Evolutionary conservation across 2,797 vertebrate species (phyloP).

Genomic region (Tachyglossus aculeatus): DNA sequence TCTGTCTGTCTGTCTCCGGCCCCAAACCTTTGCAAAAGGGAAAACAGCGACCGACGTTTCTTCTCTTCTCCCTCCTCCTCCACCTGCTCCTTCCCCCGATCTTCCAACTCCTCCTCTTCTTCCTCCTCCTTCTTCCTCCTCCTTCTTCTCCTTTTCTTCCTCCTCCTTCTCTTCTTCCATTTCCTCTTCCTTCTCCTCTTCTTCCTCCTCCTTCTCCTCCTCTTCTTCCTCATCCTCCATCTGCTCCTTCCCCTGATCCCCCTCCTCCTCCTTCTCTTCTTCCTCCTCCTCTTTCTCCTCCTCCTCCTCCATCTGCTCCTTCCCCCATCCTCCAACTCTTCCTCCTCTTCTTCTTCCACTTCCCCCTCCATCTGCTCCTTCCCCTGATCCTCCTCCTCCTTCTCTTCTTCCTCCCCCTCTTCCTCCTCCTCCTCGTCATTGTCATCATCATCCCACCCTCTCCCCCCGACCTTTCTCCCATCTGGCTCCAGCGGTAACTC

Average conservation of each 20-base stretch:
- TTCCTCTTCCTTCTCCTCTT: neutral
- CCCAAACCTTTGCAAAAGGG: too few species aligned
- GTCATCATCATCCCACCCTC: too few species aligned
- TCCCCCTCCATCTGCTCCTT: neutral
- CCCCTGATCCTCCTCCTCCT: neutral
- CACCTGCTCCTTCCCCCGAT: neutral
- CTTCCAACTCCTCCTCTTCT: too few species aligned
- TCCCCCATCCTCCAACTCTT: neutral
- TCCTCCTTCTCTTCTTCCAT: neutral
- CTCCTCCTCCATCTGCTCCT: too few species aligned
- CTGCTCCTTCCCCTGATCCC: neutral
- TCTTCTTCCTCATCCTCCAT: neutral
- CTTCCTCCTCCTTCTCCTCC: neutral
- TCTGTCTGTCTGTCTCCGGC: too few species aligned
- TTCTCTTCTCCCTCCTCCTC: too few species aligned
- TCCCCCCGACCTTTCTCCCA: neutral
- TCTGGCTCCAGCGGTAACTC: neutral
- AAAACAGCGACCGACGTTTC: too few species aligned
- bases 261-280: too few species aligned
- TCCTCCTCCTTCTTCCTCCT: neutral
- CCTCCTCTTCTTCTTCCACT: too few species aligned
- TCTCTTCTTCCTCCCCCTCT: neutral
- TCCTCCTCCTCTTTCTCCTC: too few species aligned
- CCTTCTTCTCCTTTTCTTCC: neutral
- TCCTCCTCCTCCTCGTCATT: too few species aligned